phyloP scores from a whole-genome alignment of 53 echinoderm and acorn worm genomes.

The Holothuria scabra region DNA sequence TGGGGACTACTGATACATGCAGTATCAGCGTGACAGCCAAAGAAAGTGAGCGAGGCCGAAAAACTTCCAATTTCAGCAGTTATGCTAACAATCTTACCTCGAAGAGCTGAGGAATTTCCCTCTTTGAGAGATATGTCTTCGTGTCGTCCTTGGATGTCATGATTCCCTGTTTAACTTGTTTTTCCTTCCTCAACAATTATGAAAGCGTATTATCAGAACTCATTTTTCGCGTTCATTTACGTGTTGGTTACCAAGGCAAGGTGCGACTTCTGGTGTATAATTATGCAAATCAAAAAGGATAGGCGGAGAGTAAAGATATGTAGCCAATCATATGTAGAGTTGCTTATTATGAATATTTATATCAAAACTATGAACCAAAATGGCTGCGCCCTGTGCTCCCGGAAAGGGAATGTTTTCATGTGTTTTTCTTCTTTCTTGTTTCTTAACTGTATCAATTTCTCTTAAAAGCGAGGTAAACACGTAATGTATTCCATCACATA shows the following conservation, averaged over 20 bases:
- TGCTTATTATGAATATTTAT: neutral
- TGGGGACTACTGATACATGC: too few species aligned
- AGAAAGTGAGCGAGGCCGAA: too few species aligned
- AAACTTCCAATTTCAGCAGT: too few species aligned
- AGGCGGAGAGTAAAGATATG: neutral
- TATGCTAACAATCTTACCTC: constrained; percentile 67
- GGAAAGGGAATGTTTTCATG: neutral
- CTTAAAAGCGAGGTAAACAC: neutral
- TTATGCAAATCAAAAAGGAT: constrained; percentile 6
- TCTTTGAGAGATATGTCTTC: constrained; percentile 84
- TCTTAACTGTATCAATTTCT: neutral
- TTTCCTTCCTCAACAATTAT: neutral
- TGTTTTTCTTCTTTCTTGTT: constrained; percentile 6
- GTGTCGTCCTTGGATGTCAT: constrained; percentile 92
- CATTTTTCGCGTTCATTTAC: constrained; percentile 4
- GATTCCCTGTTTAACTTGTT: neutral
- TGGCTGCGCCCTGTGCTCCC: constrained; percentile 18
- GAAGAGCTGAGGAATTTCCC: constrained; percentile 92
- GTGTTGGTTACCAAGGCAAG: constrained; percentile 39
- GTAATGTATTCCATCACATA: too few species aligned
- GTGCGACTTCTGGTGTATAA: constrained; percentile 18
- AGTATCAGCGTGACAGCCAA: too few species aligned
- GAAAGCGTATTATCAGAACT: too few species aligned
- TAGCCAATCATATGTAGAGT: neutral
- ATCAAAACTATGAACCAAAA: neutral